Base-by-base conservation (phyloP, 1,140 invertebrate species). In the Polypedilum pembai region DNA sequence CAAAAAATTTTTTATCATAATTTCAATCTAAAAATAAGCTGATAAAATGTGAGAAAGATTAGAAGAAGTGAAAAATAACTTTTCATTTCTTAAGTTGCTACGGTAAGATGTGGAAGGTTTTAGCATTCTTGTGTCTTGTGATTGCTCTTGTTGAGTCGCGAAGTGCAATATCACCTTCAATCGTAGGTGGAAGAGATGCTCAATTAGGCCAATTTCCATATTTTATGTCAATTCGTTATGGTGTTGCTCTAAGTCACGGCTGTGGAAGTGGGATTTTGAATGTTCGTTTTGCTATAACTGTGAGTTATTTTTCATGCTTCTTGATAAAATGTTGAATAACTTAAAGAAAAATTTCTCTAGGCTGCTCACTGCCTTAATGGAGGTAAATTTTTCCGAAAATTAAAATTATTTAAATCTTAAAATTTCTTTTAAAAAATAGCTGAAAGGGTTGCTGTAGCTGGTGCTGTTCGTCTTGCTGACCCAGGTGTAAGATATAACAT, bases 251-350 rank as follows among this genome's bases (percentile, higher is more conserved):
- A 18, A 69, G 18, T 20, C 65, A 69, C 17, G 65, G 65, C 7
- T 69, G 65, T 69, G 65, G 65, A 20, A 21, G 65, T 69, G 65
- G 65, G 7, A 69, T 69, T 8, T 20, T 69, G 18, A 69, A 69
- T 20, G 18, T 18, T 20, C 65, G 18, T 8, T 69, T 18, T 7
- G 65, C 20, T 7, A 20, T 69, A 20, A 69, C 65, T 69, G 65
- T 56, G n/a, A 56, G 45, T 15, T 12, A 56, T 33, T 33, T 33
- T 33, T 12, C 8, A 2, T 45, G 15, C 41, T 45, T 8, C 8
- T 45, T 45, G 41, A 45, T 45, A 45, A 45, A 45, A 45, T 45
- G 41, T 4, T 45, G 41, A 45, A 45, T 45, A 45, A 45, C 8
- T 45, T 45, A 12, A 45, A 8, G n/a, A n/a, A n/a, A 5, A 45